Base-by-base conservation (phyloP, 2,888 invertebrate genomes). In the Ypsolopha scabrella region DNA sequence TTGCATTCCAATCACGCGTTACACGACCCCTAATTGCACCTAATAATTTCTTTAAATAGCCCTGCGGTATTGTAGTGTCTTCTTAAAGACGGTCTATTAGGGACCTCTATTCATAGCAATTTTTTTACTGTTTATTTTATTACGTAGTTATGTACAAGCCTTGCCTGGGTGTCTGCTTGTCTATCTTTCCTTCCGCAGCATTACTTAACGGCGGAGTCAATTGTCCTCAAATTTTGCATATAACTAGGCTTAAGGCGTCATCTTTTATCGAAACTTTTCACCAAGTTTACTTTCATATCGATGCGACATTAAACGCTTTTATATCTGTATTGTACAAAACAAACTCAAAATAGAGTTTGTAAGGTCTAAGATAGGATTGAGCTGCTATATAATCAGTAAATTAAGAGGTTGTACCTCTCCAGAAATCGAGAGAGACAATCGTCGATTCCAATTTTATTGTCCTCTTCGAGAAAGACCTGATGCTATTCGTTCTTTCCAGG, bases 11-110 rank as follows among this genome's bases (percentile, higher is more conserved):
- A 85, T 86, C 86, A 86, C 86, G 86, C 76, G 75, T 85, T 68
- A 85, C 85, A 83, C 78, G 82, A 70, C 72, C 77, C 75, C 80
- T 86, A 86, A 86, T 85, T 86, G 83, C 72, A 77, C 80, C 80
- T 83, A 83, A 85, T 85, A 80, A 85, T 83, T 79, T 80, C 83
- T 80, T 82, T 82, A 86, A 85, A 83, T 77, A 81, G 73, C 67
- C 67, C 59, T 66, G 63, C 63, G 41, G 47, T 51, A 47, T 43
- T 43, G 43, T 43, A 14, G n/a, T 11, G n/a, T 39, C 6, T 39
- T 11, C 39, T 39, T 11, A 11, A 11, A 39, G 39, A 38, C 39
- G 10, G 10, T 39, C 39, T 10, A 6, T 39, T 39, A 11, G 39
- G 8, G 39, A 39, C 11, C 9, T 39, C 10, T 10, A 39, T 39